A percentile compares a stretch with the other conserved stretches of the same genome.
These are phyloP conservation scores for Cyphomyrmex costatus DNA, from an alignment of 1,140 invertebrate genomes.

Conservation along the genomic window DNA sequence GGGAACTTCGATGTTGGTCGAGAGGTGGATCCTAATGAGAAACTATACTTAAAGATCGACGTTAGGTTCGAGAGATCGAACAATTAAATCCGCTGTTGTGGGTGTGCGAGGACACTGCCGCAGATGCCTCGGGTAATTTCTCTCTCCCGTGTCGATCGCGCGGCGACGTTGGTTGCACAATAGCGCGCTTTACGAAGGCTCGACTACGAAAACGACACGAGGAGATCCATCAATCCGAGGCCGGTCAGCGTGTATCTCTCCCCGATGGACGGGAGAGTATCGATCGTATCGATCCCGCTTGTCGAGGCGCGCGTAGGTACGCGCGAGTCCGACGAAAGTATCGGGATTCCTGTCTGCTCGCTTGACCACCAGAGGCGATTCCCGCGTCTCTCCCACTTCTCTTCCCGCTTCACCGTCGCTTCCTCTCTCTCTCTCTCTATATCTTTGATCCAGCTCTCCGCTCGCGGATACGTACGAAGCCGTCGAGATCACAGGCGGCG, in stretches of 20 bases:
- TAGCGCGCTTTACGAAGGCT: conserved; percentile 47
- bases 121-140: conserved; percentile 17
- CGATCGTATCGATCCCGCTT: conserved; percentile 77
- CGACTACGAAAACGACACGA: conserved; percentile 77
- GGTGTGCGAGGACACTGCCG: background rate
- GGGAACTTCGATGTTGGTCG: background rate
- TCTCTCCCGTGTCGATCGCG: background rate
- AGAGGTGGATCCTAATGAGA: background rate
- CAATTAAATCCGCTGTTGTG: conserved; percentile 36
- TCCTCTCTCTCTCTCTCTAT: conserved; percentile 26
- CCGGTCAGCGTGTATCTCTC: conserved; percentile 51
- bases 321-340: conserved; percentile 72
- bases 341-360: conserved; percentile 69
- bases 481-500: conserved; percentile 69
- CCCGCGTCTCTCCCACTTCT: conserved; percentile 13
- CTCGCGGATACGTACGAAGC: conserved; percentile 48
- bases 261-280: conserved; percentile 59
- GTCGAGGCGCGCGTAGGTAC: conserved; percentile 67
- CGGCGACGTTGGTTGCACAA: conserved; percentile 69
- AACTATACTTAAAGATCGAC: background rate
- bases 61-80: background rate
- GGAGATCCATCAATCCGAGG: conserved; percentile 80
- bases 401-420: conserved; percentile 9
- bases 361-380: conserved; percentile 76
- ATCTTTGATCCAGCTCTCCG: conserved; percentile 53